Evolutionary conservation across 2,888 invertebrate species (phyloP), one percentile per base, ranked within the genome.

Genomic region (Chouioia cunea): DNA sequence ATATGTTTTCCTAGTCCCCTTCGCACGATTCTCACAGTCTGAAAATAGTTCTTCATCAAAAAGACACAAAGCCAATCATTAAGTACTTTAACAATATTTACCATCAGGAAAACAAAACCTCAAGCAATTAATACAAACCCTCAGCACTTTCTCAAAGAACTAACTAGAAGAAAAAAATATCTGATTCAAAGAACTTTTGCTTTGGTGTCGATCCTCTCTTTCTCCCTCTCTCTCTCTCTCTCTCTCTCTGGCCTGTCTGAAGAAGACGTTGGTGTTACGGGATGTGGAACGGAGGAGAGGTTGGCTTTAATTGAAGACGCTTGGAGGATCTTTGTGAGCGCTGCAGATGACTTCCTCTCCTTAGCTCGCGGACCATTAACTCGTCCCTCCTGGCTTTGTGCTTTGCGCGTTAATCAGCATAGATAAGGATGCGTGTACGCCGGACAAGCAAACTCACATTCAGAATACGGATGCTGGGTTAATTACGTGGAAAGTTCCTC

Each of bases 371-470:
- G 70, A 73, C 75, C 76, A 76, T 76, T 76, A 77, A 74, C 75
- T 60, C 70, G 57, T 57, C 53, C 16, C 53, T n/a, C 70, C 73
- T 63, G 73, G 73, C 73, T 76, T 74, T 70, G 50, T 69, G 73
- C 75, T 59, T 71, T 76, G 77, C 77, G 76, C 80, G 78, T 77
- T 80, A 81, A 83, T 83, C 81, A 82, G 79, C 80, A 78, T 79
- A 81, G 83, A 83, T 83, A 83, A 82, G 81, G 75, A 72, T 73
- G 70, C 60, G 65, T 70, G 74, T 70, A 77, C 54, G 70, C 70
- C 73, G 76, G 79, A 78, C 79, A 78, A 73, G 44, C 57, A 53
- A 36, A 36, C 36, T 36, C 12, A 36, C 36, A 10, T 36, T 71
- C 64, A 70, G 63, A 71, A 71, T 57, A 72, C 48, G 73, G 57